phyloP scores from a whole-genome alignment of 2,797 vertebrate species.

The Ctenochaetus hawaiiensis region DNA sequence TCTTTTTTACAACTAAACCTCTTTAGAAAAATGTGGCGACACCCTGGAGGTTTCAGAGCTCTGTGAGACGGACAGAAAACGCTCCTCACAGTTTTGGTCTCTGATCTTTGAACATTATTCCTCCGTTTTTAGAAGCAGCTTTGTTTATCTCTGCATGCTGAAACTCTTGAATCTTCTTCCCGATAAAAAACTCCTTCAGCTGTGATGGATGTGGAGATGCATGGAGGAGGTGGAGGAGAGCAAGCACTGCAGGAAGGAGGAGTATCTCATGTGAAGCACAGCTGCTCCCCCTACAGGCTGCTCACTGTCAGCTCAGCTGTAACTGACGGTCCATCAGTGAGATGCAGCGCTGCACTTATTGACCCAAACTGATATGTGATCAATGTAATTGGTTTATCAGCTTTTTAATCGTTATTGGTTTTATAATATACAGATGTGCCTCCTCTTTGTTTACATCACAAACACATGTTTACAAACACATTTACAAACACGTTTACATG shows the following conservation, averaged over 20 bases:
- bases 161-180: neutral
- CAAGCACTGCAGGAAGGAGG: neutral
- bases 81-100: neutral
- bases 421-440: no score
- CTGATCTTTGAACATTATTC: neutral
- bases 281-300: conserved; percentile 46
- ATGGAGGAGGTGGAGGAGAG: neutral
- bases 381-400: no score
- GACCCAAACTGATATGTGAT: no score
- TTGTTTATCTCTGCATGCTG: neutral
- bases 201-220: neutral
- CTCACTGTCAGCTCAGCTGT: neutral
- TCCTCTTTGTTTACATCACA: no score
- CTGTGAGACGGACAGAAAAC: neutral
- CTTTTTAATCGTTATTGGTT: no score
- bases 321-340: neutral
- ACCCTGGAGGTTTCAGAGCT: neutral
- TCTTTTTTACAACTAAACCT: neutral
- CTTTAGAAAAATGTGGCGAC: conserved; percentile 3
- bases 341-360: no score
- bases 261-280: conserved; percentile 3
- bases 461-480: no score
- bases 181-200: neutral
- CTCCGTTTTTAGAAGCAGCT: neutral
- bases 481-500: no score